Conservation (phyloP, 2,888 invertebrate species). For the Hyposoter didymator region DNA sequence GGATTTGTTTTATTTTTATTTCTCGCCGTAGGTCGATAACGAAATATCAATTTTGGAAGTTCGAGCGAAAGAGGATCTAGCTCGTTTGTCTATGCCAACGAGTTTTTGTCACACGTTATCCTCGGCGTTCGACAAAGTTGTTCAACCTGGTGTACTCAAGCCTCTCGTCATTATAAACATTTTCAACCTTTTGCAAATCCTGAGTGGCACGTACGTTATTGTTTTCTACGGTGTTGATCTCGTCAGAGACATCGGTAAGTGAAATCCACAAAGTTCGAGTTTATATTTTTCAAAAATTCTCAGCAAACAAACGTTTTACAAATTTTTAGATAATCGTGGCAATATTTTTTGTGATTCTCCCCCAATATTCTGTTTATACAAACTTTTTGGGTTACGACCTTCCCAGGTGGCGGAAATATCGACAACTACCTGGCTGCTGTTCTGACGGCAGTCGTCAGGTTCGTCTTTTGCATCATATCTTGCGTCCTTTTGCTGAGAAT, state of each 20-base stretch:
- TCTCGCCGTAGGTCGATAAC: conserved; percentile 71
- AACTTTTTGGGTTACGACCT: conserved; percentile 13
- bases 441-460: conserved; percentile 88
- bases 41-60: conserved; percentile 75
- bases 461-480: conserved; percentile 88
- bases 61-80: conserved; percentile 72
- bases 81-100: conserved; percentile 66
- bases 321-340: no score
- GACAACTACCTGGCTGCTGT: conserved; percentile 88
- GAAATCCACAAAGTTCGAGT: not conserved
- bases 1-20: not conserved
- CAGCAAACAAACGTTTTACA: not conserved
- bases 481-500: conserved; percentile 88
- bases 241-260: conserved; percentile 85
- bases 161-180: conserved; percentile 90
- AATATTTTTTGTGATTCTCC: not conserved
- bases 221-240: conserved; percentile 93
- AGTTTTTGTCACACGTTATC: conserved; percentile 70
- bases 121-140: conserved; percentile 79
- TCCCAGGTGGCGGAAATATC: conserved; percentile 81
- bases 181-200: conserved; percentile 90
- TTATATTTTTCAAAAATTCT: not conserved
- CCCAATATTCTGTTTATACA: not conserved
- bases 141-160: conserved; percentile 88
- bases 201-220: conserved; percentile 91